Base-by-base conservation (phyloP, 2,797 vertebrate genomes). In the Paratrypauchen microcephalus region DNA sequence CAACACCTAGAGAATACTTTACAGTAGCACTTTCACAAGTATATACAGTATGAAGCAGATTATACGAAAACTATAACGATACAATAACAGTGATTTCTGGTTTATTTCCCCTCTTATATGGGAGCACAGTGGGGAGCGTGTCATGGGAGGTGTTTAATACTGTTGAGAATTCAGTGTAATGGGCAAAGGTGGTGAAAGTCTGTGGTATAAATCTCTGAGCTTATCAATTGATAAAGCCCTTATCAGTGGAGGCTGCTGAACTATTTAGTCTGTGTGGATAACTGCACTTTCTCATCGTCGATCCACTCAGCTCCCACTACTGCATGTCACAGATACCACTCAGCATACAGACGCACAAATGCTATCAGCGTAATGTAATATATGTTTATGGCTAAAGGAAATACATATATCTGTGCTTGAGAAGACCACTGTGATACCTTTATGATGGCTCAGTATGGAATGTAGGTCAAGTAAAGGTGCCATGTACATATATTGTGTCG, bases 141-240 rank as follows among this genome's bases (percentile, higher is more conserved):
- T 67, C 45, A 32, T 68, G 66, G 61, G 71, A 79, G 57, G n/a
- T 58, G 26, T 5, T 71, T 65, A 76, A 73, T 61, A 24, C 62
- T 54, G 13, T 47, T 45, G 62, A 73, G 63, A 59, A 68, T 68
- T 71, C 56, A 76, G 39, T 2, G 19, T 72, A 74, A 76, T 66
- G 73, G 68, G 69, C 76, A 71, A 76, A 80, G 68, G 68, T 81
- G 66, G 77, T 73, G 30, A 36, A 77, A 75, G 66, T 60, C 50
- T 69, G 2, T 62, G n/a, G 70, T 76, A 83, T 77, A 81, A 80
- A 48, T 74, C 68, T 68, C n/a, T 13, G 28, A 5, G 68, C 64
- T 67, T 63, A 68, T 74, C 66, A 78, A 76, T 74, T 83, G 80
- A 82, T 73, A 82, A 81, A 78, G 1, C 1, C 58, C 70, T 75